These are phyloP conservation scores for Elgaria multicarinata DNA, from an alignment of 2,113 vertebrate species.

Conservation along the genomic window DNA sequence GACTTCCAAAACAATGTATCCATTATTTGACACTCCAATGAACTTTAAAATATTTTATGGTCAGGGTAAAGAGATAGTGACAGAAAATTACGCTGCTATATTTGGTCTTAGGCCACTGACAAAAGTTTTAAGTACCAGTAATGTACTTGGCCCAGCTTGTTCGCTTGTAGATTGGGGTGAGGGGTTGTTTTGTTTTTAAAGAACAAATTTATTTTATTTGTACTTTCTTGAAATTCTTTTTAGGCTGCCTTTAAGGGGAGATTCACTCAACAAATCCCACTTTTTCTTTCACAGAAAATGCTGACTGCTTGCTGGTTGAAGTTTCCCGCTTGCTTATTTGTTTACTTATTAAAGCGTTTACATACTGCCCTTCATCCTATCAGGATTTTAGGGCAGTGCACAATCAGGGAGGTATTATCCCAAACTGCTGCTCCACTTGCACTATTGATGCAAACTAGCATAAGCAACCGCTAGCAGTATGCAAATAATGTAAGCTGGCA, in stretches of 20 bases:
- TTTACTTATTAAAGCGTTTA: neutral
- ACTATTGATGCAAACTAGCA: too few species aligned
- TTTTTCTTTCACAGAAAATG: neutral
- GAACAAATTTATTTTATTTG: neutral
- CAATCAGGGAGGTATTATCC: neutral
- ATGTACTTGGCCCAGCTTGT: neutral
- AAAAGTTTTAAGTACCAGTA: neutral
- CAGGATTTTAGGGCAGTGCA: neutral
- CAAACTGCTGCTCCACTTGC: neutral
- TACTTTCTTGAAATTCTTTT: too few species aligned
- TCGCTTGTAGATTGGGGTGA: neutral
- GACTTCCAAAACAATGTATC: conserved; percentile 49
- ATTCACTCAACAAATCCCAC: too few species aligned
- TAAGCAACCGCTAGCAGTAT: too few species aligned
- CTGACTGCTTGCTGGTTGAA: neutral
- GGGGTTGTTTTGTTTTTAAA: neutral
- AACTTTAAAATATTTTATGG: conserved; percentile 65
- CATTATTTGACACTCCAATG: conserved; percentile 49
- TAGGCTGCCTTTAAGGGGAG: too few species aligned
- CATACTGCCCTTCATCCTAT: neutral
- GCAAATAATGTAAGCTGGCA: too few species aligned
- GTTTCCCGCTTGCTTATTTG: neutral
- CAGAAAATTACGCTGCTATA: neutral
- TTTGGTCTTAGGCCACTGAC: neutral
- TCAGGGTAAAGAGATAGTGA: conserved; percentile 46